phyloP scores from a whole-genome alignment of 2,888 invertebrate species.

The Sphecodes monilicornis region DNA sequence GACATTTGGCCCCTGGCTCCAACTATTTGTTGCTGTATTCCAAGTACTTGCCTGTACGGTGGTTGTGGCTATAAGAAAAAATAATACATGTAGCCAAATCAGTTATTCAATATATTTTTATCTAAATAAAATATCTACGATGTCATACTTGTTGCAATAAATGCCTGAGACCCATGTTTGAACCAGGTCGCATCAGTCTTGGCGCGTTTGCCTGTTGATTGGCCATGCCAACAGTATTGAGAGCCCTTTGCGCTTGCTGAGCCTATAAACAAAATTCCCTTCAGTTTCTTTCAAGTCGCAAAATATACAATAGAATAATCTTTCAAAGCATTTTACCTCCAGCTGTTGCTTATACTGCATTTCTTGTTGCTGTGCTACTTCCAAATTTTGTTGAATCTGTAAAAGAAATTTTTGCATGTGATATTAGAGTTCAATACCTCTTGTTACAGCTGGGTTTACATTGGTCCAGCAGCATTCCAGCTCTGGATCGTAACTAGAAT shows the following conservation, averaged over 20 bases:
- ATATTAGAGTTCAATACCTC: slow-evolving; percentile 12
- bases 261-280: slow-evolving; percentile 66
- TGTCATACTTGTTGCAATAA: slow-evolving; percentile 90
- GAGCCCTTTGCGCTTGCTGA: slow-evolving; percentile 82
- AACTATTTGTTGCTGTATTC: slow-evolving; percentile 86
- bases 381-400: slow-evolving; percentile 88
- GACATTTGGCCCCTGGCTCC: slow-evolving; percentile 85
- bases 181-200: slow-evolving; percentile 90
- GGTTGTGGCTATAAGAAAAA: slow-evolving; percentile 86
- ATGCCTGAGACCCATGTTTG: slow-evolving; percentile 92
- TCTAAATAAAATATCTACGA: not conserved
- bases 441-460: not conserved
- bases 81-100: not conserved
- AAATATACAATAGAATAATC: slow-evolving; percentile 9
- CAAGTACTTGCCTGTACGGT: slow-evolving; percentile 88
- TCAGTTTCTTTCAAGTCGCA: not conserved
- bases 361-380: slow-evolving; percentile 92
- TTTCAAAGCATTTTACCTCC: slow-evolving; percentile 85
- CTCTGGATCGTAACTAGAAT: no score
- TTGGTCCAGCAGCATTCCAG: not conserved
- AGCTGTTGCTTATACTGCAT: slow-evolving; percentile 91
- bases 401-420: slow-evolving; percentile 34
- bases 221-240: slow-evolving; percentile 80
- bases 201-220: slow-evolving; percentile 86
- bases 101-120: not conserved